phyloP scores from a whole-genome alignment of 2,797 vertebrate species.

The Acanthornis magna region DNA sequence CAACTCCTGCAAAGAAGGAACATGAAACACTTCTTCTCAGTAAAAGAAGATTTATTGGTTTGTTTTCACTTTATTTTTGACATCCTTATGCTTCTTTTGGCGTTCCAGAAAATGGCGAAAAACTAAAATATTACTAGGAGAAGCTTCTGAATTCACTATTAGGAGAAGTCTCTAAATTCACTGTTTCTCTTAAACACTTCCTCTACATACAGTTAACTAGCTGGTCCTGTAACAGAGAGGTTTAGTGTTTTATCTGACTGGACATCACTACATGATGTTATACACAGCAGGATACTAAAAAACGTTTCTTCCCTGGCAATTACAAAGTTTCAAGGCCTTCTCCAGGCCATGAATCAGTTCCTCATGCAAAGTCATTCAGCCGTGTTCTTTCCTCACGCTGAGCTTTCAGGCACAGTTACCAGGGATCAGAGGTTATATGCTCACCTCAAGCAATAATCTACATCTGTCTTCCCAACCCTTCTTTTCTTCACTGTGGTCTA shows the following conservation, averaged over 20 bases:
- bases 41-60: slow-evolving; percentile 34
- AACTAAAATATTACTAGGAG: background rate
- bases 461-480: no score
- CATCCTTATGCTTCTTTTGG: slow-evolving; percentile 78
- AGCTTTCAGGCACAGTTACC: background rate
- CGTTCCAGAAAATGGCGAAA: slow-evolving; percentile 66
- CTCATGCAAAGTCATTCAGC: no score
- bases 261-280: background rate
- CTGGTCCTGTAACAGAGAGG: background rate
- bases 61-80: slow-evolving; percentile 72
- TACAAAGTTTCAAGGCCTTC: no score
- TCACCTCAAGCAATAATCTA: slow-evolving; percentile 74
- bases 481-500: no score
- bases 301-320: background rate
- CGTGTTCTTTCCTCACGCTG: background rate
- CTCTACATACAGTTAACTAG: background rate
- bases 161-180: background rate
- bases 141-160: background rate
- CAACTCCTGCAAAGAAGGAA: background rate
- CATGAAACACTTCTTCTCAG: accelerated
- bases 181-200: background rate
- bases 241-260: background rate
- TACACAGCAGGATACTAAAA: background rate
- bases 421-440: background rate
- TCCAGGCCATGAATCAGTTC: no score